These are phyloP conservation scores for Syrista parreyssii DNA, from an alignment of 2,888 invertebrate genomes.

Conservation along the genomic window DNA sequence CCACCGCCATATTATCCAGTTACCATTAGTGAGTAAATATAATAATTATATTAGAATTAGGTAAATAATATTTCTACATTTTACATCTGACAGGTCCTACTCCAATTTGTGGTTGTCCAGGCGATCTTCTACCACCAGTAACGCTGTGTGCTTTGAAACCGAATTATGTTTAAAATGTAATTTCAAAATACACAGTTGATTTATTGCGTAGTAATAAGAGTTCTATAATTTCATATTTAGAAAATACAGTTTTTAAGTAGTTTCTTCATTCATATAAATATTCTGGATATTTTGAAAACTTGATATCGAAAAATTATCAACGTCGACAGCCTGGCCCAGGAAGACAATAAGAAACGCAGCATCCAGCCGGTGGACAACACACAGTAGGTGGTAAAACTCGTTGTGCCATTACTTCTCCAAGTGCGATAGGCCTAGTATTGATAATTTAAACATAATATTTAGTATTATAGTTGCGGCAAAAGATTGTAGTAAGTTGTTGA, in stretches of 20 bases:
- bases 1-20: neutral
- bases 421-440: neutral
- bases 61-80: neutral
- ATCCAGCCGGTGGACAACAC: constrained; percentile 23
- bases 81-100: neutral
- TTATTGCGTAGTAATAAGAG: neutral
- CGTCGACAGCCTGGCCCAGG: constrained; percentile 26
- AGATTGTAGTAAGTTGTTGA: neutral
- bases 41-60: neutral
- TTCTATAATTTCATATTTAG: neutral
- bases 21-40: neutral
- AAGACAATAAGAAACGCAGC: constrained; percentile 21
- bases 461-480: neutral
- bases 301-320: constrained; percentile 2
- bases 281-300: neutral
- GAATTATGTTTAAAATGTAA: neutral
- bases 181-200: neutral
- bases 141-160: neutral
- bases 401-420: constrained; percentile 23
- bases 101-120: neutral
- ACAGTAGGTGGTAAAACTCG: constrained; percentile 23
- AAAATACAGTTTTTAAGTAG: neutral
- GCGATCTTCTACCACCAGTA: neutral
- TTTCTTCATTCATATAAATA: neutral
- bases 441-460: neutral